Evolutionary conservation across 2,113 vertebrate species (phyloP).

Genomic region (Protobothrops flavoviridis): DNA sequence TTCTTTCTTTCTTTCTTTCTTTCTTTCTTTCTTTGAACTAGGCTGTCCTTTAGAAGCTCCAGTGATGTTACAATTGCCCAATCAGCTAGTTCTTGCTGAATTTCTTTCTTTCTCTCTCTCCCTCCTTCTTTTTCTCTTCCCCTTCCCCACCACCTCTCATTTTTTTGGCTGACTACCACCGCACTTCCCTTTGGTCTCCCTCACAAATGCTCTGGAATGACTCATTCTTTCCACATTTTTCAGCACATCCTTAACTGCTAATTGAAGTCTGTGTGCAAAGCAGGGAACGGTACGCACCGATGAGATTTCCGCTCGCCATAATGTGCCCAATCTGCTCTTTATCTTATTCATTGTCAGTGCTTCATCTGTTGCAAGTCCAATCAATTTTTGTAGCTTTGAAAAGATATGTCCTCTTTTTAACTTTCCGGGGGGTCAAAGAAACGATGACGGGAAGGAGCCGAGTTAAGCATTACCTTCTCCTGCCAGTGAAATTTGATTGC

Average conservation of each 20-base stretch:
- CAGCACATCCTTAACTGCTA: constrained; percentile 71
- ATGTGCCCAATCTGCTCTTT: constrained; percentile 54
- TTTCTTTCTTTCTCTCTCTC: constrained; percentile 33
- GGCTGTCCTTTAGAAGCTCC: constrained; percentile 65
- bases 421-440: constrained; percentile 58
- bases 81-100: constrained; percentile 62
- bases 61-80: constrained; percentile 64
- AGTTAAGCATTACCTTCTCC: constrained; percentile 68
- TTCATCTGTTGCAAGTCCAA: constrained; percentile 60
- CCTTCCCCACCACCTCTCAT: background rate
- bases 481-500: constrained; percentile 70
- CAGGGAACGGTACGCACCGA: constrained; percentile 54
- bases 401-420: constrained; percentile 62
- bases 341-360: constrained; percentile 45
- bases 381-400: constrained; percentile 62
- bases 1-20: too few relatives aligned
- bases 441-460: constrained; percentile 24
- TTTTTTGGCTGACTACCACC: constrained; percentile 51
- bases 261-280: constrained; percentile 65
- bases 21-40: constrained; percentile 20
- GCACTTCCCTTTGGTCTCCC: constrained; percentile 56
- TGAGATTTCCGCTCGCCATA: constrained; percentile 55
- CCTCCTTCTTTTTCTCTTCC: background rate
- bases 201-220: constrained; percentile 61
- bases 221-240: constrained; percentile 67